Percentiles rank a stretch among this genome's conserved stretches.
phyloP scores from a whole-genome alignment of 2,797 vertebrate genomes.

The Anolis apletophallus region DNA sequence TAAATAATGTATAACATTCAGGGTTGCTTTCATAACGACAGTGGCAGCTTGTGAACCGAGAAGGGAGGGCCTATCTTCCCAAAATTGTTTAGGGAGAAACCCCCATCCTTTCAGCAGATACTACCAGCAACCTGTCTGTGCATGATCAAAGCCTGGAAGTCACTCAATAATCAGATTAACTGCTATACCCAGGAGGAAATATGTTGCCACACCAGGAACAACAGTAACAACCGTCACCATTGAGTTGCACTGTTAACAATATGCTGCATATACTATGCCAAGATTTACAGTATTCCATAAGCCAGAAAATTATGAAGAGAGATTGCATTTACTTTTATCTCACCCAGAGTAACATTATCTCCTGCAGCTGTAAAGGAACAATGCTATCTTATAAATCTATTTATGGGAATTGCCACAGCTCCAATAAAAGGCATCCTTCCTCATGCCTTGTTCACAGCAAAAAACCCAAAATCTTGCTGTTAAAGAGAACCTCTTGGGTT shows the following conservation, averaged over 20 bases:
- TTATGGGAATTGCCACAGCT: constrained; percentile 71
- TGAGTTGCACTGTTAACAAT: constrained; percentile 65
- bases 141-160: too few species aligned
- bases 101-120: too few species aligned
- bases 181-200: constrained; percentile 66
- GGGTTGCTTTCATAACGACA: constrained; percentile 53
- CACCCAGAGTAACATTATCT: constrained; percentile 72
- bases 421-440: constrained; percentile 70
- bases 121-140: too few species aligned
- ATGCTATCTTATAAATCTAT: constrained; percentile 69
- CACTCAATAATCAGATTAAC: constrained; percentile 62
- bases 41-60: not conserved
- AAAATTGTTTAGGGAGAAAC: too few species aligned
- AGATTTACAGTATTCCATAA: constrained; percentile 70
- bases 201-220: constrained; percentile 34
- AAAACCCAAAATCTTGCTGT: constrained; percentile 71
- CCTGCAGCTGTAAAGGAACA: constrained; percentile 67
- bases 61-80: too few species aligned
- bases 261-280: constrained; percentile 50
- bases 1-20: constrained; percentile 23
- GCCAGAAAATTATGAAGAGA: constrained; percentile 64
- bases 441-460: constrained; percentile 70
- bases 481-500: constrained; percentile 73
- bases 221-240: constrained; percentile 21
- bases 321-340: constrained; percentile 76